Conservation (phyloP, 2,797 vertebrate species). For the Rhinoraja longicauda region DNA sequence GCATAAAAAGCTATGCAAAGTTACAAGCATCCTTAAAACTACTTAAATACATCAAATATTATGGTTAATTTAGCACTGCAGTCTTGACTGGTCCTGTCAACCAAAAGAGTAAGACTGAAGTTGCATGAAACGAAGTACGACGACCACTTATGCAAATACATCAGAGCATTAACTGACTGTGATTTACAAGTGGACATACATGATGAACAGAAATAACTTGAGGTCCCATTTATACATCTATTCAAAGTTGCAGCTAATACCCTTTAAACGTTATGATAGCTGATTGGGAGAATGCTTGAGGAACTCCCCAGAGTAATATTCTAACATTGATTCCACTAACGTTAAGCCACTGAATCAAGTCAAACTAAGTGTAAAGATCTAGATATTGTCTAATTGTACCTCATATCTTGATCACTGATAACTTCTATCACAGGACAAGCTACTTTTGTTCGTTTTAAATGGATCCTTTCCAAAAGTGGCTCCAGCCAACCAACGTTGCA, state of each 20-base stretch:
- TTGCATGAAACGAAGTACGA: neutral
- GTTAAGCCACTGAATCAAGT: neutral
- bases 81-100: neutral
- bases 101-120: neutral
- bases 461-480: constrained; percentile 83
- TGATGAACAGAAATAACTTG: neutral
- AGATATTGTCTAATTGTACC: constrained; percentile 55
- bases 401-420: constrained; percentile 92
- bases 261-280: neutral
- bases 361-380: neutral
- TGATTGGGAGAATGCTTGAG: neutral
- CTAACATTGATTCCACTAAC: neutral
- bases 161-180: neutral
- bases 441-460: constrained; percentile 73
- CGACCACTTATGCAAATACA: neutral
- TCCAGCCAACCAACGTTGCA: constrained; percentile 97
- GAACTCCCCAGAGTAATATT: neutral
- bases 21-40: neutral
- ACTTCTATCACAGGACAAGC: constrained; percentile 95
- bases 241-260: neutral
- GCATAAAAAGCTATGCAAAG: neutral
- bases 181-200: neutral
- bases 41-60: neutral
- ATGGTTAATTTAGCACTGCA: neutral
- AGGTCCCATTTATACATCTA: neutral